phyloP scores from a whole-genome alignment of 2,888 invertebrate genomes.

The Apodemia hepburni region DNA sequence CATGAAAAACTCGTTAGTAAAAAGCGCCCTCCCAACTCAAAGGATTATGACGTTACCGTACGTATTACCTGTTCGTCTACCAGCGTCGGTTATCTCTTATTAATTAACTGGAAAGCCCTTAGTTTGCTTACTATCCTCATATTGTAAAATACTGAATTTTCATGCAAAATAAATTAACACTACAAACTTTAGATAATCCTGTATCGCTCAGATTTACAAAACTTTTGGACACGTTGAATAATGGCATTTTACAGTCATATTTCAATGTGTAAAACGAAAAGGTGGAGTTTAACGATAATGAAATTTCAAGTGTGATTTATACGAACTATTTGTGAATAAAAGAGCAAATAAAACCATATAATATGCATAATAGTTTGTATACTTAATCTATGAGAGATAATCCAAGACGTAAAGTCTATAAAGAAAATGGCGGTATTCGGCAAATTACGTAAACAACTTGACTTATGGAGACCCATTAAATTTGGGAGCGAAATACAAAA shows the following conservation, averaged over 20 bases:
- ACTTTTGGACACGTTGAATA: conserved; percentile 4
- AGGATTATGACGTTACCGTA: too few relatives aligned
- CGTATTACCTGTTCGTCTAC: not conserved
- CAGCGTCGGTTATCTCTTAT: not conserved
- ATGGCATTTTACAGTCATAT: not conserved
- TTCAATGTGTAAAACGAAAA: not conserved
- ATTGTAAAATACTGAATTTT: not conserved
- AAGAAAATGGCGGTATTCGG: not conserved
- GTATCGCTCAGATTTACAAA: not conserved
- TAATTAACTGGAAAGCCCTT: not conserved
- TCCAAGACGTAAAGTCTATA: not conserved
- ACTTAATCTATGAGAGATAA: not conserved
- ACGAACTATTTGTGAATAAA: not conserved
- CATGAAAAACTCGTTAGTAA: too few relatives aligned
- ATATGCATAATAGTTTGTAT: not conserved
- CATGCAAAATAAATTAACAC: not conserved
- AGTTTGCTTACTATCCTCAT: not conserved
- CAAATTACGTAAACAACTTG: too few relatives aligned
- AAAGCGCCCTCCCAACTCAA: too few relatives aligned
- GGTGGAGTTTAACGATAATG: not conserved
- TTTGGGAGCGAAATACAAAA: too few relatives aligned
- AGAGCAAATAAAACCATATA: conserved; percentile 3
- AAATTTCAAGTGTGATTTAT: conserved; percentile 6
- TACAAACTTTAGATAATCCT: not conserved
- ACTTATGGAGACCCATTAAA: not conserved